A percentile compares a stretch with the other conserved stretches of the same genome.
These are phyloP conservation scores for Aplysia californica DNA, from an alignment of 1,140 invertebrate genomes.

Conservation along the genomic window DNA sequence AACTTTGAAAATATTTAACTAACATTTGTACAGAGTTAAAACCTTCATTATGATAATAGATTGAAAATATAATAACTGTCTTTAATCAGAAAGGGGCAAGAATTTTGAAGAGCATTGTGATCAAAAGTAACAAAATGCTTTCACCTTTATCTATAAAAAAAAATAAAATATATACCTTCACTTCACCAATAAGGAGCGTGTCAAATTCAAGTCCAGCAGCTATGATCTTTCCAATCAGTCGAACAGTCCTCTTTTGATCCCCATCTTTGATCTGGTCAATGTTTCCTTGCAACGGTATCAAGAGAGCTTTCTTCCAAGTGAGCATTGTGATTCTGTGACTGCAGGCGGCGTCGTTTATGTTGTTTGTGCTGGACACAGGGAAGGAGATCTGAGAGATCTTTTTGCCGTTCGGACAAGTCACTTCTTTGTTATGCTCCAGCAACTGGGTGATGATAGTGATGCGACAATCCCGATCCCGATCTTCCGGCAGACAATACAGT, in stretches of 20 bases:
- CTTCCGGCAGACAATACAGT: slow-evolving; percentile 39
- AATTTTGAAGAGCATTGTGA: too few species aligned
- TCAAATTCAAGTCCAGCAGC: slow-evolving; percentile 9
- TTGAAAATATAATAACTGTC: too few species aligned
- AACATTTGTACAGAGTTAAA: too few species aligned
- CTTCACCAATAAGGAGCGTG: slow-evolving; percentile 24
- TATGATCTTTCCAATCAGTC: slow-evolving; percentile 27
- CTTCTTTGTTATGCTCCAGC: slow-evolving; percentile 33
- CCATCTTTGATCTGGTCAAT: slow-evolving; percentile 47
- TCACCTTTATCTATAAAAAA: too few species aligned
- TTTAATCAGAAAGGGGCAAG: too few species aligned
- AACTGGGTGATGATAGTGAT: slow-evolving; percentile 33
- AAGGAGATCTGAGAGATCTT: slow-evolving; percentile 44
- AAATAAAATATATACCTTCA: slow-evolving; percentile 32
- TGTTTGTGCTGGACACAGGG: slow-evolving; percentile 12
- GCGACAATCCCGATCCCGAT: slow-evolving; percentile 40
- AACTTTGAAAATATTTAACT: too few species aligned
- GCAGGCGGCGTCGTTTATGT: slow-evolving; percentile 28
- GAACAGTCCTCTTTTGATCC: slow-evolving; percentile 34
- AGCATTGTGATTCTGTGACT: slow-evolving; percentile 28
- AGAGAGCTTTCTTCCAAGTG: slow-evolving; percentile 30
- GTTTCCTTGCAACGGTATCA: slow-evolving; percentile 40
- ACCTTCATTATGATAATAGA: too few species aligned
- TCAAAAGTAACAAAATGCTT: too few species aligned
- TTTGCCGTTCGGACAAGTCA: slow-evolving; percentile 37